Evolutionary conservation across 2,888 invertebrate species (phyloP).

Genomic region (Idaea aversata): DNA sequence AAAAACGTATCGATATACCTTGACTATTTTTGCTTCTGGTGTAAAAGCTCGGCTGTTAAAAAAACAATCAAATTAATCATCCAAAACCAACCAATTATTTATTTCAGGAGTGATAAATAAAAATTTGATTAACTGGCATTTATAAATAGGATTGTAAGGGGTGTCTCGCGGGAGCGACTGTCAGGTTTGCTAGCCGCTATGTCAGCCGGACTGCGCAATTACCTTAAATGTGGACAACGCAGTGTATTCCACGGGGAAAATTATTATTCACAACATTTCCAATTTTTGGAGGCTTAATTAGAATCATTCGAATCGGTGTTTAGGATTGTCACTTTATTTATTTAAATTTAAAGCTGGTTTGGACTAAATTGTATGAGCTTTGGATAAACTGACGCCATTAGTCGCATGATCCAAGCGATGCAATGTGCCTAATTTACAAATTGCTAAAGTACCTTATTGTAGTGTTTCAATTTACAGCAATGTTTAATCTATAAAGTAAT

Average conservation of each 20-base stretch:
- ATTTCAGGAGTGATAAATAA: constrained; percentile 54
- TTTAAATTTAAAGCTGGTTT: too few species aligned
- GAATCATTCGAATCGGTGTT: constrained; percentile 3
- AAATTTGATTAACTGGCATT: constrained; percentile 73
- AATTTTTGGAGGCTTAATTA: constrained; percentile 73
- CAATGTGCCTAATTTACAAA: too few species aligned
- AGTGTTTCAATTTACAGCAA: too few species aligned
- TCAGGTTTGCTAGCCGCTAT: constrained; percentile 70
- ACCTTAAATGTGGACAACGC: constrained; percentile 79
- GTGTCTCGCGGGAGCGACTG: constrained; percentile 65
- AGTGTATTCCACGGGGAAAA: constrained; percentile 69
- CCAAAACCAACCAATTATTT: constrained; percentile 8
- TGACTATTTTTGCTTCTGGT: background rate
- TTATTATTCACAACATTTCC: constrained; percentile 75
- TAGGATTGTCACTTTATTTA: background rate
- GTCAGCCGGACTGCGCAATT: constrained; percentile 77
- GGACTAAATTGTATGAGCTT: too few species aligned
- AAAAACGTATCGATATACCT: constrained; percentile 6
- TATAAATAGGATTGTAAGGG: constrained; percentile 77
- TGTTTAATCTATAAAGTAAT: background rate
- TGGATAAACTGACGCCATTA: too few species aligned
- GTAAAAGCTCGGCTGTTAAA: background rate
- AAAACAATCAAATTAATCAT: background rate
- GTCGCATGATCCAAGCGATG: too few species aligned
- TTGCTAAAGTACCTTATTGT: too few species aligned